Conservation (phyloP, 2,888 invertebrate genomes). For the Leucoma salicis region DNA sequence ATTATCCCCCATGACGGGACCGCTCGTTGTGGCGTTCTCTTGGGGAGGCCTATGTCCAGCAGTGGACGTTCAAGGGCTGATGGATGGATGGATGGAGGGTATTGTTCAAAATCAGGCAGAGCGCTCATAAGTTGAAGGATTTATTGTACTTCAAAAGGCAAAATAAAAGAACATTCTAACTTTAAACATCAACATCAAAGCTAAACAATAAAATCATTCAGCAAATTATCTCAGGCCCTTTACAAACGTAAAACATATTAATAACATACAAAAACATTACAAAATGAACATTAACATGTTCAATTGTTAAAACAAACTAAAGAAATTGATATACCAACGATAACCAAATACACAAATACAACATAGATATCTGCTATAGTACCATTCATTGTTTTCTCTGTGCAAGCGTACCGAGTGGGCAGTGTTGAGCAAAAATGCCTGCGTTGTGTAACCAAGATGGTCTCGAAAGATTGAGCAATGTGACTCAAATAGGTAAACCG, state of each 20-base stretch:
- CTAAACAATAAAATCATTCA: no score
- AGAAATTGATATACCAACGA: constrained; percentile 49
- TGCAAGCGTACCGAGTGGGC: constrained; percentile 47
- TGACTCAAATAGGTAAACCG: constrained; percentile 40
- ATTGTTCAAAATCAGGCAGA: no score
- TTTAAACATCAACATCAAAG: no score
- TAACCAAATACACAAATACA: constrained; percentile 62
- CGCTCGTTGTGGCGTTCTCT: no score
- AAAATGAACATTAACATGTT: constrained; percentile 16
- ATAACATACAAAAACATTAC: constrained; percentile 7
- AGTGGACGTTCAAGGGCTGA: no score
- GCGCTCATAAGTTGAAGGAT: no score
- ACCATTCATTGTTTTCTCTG: constrained; percentile 56
- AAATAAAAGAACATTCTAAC: no score
- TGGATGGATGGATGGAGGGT: no score
- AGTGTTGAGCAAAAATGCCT: constrained; percentile 61
- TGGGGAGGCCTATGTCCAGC: no score
- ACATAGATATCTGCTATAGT: constrained; percentile 22
- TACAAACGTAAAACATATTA: constrained; percentile 4
- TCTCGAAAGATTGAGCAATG: constrained; percentile 55
- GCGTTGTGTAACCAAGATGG: constrained; percentile 58
- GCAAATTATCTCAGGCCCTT: no score
- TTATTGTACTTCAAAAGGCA: no score
- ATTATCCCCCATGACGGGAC: no score
- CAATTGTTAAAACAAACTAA: constrained; percentile 35